A percentile compares a stretch with the other conserved stretches of the same genome.
These are phyloP conservation scores for Rhamphomyia laevipes DNA, from an alignment of 2,888 invertebrate species.

Conservation along the genomic window DNA sequence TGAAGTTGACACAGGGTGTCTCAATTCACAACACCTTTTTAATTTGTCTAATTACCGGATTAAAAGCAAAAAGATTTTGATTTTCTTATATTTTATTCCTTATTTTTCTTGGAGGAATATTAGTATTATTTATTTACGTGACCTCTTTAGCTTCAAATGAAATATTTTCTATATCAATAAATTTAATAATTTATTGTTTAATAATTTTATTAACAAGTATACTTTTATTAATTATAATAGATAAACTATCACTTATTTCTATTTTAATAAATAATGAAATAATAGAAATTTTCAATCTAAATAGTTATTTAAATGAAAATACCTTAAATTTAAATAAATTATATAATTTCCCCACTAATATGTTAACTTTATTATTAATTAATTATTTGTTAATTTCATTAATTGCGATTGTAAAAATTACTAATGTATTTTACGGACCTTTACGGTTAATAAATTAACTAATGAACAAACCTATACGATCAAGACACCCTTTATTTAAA, in stretches of 20 bases:
- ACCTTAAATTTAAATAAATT: conserved; percentile 42
- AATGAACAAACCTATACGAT: conserved; percentile 41
- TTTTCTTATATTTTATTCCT: conserved; percentile 50
- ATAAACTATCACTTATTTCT: conserved; percentile 25
- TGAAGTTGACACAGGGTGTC: no score
- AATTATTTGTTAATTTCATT: conserved; percentile 48
- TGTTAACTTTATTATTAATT: conserved; percentile 43
- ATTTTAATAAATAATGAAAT: conserved; percentile 35
- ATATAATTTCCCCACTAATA: conserved; percentile 42
- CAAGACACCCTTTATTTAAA: conserved; percentile 42
- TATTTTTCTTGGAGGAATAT: conserved; percentile 50
- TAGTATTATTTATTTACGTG: conserved; percentile 54
- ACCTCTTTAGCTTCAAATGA: conserved; percentile 50
- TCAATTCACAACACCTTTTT: no score
- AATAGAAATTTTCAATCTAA: conserved; percentile 24
- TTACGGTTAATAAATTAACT: conserved; percentile 39
- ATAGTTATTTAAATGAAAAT: conserved; percentile 34
- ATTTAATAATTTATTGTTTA: conserved; percentile 23
- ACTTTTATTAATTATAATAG: conserved; percentile 22
- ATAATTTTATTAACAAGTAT: conserved; percentile 21
- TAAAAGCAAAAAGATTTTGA: conserved; percentile 43
- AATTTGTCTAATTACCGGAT: conserved; percentile 39
- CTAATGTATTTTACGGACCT: conserved; percentile 43
- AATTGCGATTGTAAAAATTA: conserved; percentile 46
- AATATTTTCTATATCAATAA: conserved; percentile 39